These are phyloP conservation scores for Phyllotreta cruciferae DNA, from an alignment of 2,888 invertebrate genomes.

Conservation along the genomic window DNA sequence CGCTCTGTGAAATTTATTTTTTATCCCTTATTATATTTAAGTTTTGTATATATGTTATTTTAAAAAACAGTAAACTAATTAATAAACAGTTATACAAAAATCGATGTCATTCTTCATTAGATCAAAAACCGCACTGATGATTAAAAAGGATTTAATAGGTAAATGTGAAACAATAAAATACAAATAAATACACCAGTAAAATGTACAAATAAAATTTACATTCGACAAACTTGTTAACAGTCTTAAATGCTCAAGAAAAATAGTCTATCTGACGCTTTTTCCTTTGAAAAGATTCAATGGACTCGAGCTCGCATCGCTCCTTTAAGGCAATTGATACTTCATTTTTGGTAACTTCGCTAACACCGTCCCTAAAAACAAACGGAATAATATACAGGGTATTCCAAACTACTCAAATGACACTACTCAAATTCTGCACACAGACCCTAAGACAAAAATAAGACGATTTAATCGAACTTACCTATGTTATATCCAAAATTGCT, in stretches of 20 bases:
- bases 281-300: slow-evolving; percentile 41
- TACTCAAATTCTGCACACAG: no score
- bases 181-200: slow-evolving; percentile 31
- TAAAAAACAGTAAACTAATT: background rate
- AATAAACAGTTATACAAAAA: slow-evolving; percentile 11
- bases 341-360: slow-evolving; percentile 39
- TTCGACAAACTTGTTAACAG: slow-evolving; percentile 28
- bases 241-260: slow-evolving; percentile 40
- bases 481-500: no score
- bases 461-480: no score
- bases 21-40: slow-evolving; percentile 9
- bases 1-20: slow-evolving; percentile 6
- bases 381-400: no score
- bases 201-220: slow-evolving; percentile 24
- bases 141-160: slow-evolving; percentile 21
- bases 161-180: slow-evolving; percentile 29
- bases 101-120: background rate
- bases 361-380: slow-evolving; percentile 34
- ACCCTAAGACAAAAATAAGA: no score
- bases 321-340: slow-evolving; percentile 45
- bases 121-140: background rate
- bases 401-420: no score
- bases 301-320: slow-evolving; percentile 46
- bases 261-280: slow-evolving; percentile 44
- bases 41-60: slow-evolving; percentile 17